These are phyloP conservation scores for Icerya purchasi DNA, from an alignment of 2,888 invertebrate genomes.

Conservation along the genomic window DNA sequence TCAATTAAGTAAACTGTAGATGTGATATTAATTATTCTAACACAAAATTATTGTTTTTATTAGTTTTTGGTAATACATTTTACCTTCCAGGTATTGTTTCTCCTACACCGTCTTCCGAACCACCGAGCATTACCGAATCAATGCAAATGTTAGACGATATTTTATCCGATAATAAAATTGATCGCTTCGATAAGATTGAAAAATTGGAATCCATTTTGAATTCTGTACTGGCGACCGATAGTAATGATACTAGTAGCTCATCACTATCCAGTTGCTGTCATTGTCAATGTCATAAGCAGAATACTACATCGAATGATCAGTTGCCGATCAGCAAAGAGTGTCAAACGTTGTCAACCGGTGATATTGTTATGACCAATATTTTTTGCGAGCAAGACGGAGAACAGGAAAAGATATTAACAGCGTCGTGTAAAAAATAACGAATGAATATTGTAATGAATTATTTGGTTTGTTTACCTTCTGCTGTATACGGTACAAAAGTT, in stretches of 20 bases:
- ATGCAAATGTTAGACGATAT: conserved; percentile 78
- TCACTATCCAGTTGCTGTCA: conserved; percentile 1
- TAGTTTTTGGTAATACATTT: no score
- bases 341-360: conserved; percentile 76
- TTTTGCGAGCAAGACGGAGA: conserved; percentile 32
- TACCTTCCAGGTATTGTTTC: conserved; percentile 9
- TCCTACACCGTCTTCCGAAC: conserved; percentile 32
- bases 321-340: conserved; percentile 34
- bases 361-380: conserved; percentile 75
- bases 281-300: conserved; percentile 19
- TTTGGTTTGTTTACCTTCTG: no score
- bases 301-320: conserved; percentile 28
- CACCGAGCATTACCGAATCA: conserved; percentile 64
- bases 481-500: no score
- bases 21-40: no score
- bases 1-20: no score
- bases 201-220: conserved; percentile 62
- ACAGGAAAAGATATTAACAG: neutral
- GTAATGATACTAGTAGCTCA: neutral
- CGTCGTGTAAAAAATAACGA: no score
- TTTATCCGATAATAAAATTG: conserved; percentile 58
- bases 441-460: no score
- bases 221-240: conserved; percentile 5
- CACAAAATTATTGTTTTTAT: no score
- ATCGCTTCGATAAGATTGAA: conserved; percentile 64